Base-by-base conservation (phyloP, 2,888 invertebrate species). In the Suillia variegata region DNA sequence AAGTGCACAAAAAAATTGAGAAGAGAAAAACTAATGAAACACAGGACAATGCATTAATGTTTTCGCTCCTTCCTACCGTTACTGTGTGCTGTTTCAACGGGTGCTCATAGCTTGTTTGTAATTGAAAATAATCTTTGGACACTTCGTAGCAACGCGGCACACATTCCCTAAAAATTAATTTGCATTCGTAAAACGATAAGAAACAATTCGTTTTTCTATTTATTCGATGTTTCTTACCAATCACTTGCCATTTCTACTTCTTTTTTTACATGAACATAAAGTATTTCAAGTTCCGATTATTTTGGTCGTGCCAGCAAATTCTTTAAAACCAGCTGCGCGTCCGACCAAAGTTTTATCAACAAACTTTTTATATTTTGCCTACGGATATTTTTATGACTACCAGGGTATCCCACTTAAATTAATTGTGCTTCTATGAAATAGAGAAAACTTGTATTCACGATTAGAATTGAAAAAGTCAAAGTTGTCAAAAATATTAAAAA, bases 11-110 rank as follows among this genome's bases (percentile, higher is more conserved):
- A 57, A 54, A 38, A 20, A 26, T 45, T 22, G 5, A 31, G 17
- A 17, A 33, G 21, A 5, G 26, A 26, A 26, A 38, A 8, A 2
- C 12, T 31, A 33, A 8, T 20, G 12, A 48, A 48, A 13, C 12
- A 48, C 12, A 8, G 21, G 21, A 24, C 12, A 18, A 5, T 34
- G 31, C 55, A n/a, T n/a, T n/a, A n/a, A n/a, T n/a, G n/a, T n/a
- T n/a, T n/a, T n/a, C n/a, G n/a, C n/a, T n/a, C n/a, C n/a, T n/a
- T 51, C 62, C 21, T 52, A 84, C 82, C 42, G 82, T 83, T 58
- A 85, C 82, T 33, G 83, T 81, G 26, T 83, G 76, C 62, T 84
- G 83, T 73, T 86, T 87, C 8, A 88, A 74, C 12, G 88, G 88
- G 80, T 88, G 88, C 38, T 88, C 87, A 55, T 69, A 70, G 1